Evolutionary conservation across 2,888 invertebrate genomes (phyloP), one percentile per base, ranked within the genome.

Genomic region (Meandrusa payeni): DNA sequence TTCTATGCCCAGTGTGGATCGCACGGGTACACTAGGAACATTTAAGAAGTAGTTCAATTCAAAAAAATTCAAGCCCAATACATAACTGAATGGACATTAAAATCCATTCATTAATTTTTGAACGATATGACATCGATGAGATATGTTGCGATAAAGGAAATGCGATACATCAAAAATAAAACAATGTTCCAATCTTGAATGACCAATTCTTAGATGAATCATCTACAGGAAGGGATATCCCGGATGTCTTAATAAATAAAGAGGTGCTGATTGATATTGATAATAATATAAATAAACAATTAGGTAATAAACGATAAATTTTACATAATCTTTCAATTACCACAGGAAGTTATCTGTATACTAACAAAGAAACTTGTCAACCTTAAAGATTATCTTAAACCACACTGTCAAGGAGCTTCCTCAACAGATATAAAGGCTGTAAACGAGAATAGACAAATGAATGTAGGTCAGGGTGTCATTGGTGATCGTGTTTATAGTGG

Each of bases 1-100:
- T 23, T 49, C 56, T 15, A 34, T 53, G 85, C 76, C 77, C 85
- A 86, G 82, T 86, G 81, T 79, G 86, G 85, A 85, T 82, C 61
- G 86, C 61, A 73, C 82, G 80, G 83, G 82, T 80, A 79, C 59
- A 79, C 78, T 60, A 55, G 50, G 58, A 73, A 73, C 69, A 73
- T n/a, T n/a, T n/a, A n/a, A n/a, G n/a, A n/a, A n/a, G n/a, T n/a
- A n/a, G n/a, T n/a, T n/a, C 20, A 41, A 23, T 5, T 11, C 6
- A 17, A 7, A 6, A 23, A 3, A 23, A 26, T 3, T 15, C 10
- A 2, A 7, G 24, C 15, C 3, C n/a, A 6, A 11, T 4, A 27
- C 5, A 2, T 20, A 3, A n/a, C n/a, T 10, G 10, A 10, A 37
- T 27, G 19, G 3, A 17, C 4, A n/a, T 5, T 19, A 5, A 20